Evolutionary conservation across 2,113 vertebrate species (phyloP), one percentile per base, ranked within the genome.

Genomic region (Phodopus roborovskii): DNA sequence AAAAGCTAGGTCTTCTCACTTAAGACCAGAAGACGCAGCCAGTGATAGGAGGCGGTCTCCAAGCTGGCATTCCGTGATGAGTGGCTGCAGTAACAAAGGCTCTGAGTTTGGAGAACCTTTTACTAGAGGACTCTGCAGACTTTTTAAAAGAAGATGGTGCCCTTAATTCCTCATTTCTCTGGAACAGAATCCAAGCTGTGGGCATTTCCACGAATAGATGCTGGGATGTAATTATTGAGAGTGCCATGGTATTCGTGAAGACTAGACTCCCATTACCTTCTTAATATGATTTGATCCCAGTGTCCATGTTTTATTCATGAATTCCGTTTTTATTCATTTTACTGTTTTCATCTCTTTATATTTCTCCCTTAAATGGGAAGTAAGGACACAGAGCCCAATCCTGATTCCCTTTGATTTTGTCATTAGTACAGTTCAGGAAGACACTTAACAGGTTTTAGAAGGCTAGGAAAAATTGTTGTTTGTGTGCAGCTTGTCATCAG

Each of bases 231-330:
- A 97, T 97, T 94, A 94, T 71, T 73, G 78, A 95, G 86, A 94
- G 50, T 88, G 74, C 91, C 91, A 92, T 33, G 82, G 11, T 93
- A 64, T 94, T 97, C 94, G 92, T 88, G 84, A 91, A 79, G 90
- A 68, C 30, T 66, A 39, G 78, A 84, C 92, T 92, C 58, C 70
- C 50, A 71, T 96, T 95, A 91, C 64, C 56, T 94, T 84, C 77
- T 92, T 96, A 70, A 91, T 92, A 71, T 92, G 66, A 96, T 93
- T 96, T 97, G 82, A 97, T 97, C 94, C 45, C 56, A 66, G 60
- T 94, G 87, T 92, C 95, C 92, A 94, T 97, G 94, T 95, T 94
- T 96, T 96, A 97, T 97, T 97, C 90, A 96, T 95, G 95, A 97
- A 95, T 85, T 96, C 48, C 39, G 2, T 93, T 95, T 96, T 96